Evolutionary conservation across 2,797 vertebrate species (phyloP).

Genomic region (Passerculus sandwichensis): DNA sequence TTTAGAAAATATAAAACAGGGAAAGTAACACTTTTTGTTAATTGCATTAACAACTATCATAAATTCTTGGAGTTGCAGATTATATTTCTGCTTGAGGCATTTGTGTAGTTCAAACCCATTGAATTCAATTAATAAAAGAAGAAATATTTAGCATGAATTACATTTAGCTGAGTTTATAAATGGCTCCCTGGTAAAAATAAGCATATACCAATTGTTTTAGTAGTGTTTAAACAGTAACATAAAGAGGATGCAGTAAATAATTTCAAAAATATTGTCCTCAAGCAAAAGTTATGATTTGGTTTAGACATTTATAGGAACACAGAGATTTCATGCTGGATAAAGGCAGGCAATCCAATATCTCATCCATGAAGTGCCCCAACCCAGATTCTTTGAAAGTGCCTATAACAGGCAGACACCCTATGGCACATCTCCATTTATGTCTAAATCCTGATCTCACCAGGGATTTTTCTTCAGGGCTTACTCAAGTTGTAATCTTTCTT

Average conservation of each 20-base stretch:
- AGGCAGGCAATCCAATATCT: background rate
- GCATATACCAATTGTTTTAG: background rate
- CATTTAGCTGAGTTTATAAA: background rate
- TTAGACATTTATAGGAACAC: background rate
- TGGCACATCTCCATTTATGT: background rate
- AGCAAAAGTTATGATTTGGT: background rate
- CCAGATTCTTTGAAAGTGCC: background rate
- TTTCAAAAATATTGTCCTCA: background rate
- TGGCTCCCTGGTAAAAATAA: background rate
- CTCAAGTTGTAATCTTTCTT: background rate
- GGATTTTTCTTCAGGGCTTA: background rate
- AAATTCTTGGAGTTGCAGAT: background rate
- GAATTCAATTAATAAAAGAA: background rate
- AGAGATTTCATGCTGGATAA: background rate
- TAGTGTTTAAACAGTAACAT: background rate
- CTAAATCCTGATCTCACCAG: background rate
- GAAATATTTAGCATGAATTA: background rate
- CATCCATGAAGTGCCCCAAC: background rate
- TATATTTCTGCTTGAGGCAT: background rate
- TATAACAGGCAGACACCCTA: fast-evolving
- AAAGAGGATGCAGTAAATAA: background rate
- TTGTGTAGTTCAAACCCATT: background rate
- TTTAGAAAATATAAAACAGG: background rate
- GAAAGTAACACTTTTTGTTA: background rate
- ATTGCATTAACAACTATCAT: background rate